Evolutionary conservation across 1,140 invertebrate species (phyloP).

Genomic region (Sogatella furcifera): DNA sequence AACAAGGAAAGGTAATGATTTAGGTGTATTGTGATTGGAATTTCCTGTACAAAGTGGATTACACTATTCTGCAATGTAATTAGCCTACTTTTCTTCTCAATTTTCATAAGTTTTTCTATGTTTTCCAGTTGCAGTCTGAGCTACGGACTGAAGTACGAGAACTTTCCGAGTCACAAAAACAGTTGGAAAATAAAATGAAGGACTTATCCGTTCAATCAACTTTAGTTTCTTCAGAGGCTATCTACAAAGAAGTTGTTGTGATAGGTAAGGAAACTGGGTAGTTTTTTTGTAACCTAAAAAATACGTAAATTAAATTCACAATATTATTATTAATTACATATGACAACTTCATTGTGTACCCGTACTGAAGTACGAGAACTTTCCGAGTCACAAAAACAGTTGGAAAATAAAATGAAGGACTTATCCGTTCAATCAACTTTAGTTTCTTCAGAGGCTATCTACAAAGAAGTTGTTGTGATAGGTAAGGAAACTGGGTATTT

Average conservation of each 20-base stretch:
- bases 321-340: too few species aligned
- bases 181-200: neutral
- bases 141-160: too few species aligned
- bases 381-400: neutral
- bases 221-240: constrained; percentile 14
- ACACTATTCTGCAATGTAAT: too few species aligned
- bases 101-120: too few species aligned
- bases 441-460: constrained; percentile 28
- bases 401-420: constrained; percentile 3
- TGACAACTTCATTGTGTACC: too few species aligned
- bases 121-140: too few species aligned
- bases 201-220: neutral
- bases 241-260: constrained; percentile 52
- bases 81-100: too few species aligned
- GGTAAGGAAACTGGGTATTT: constrained; percentile 35
- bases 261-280: constrained; percentile 39
- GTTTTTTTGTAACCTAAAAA: neutral
- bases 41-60: too few species aligned
- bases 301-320: neutral
- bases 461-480: constrained; percentile 52
- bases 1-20: too few species aligned
- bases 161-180: neutral
- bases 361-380: too few species aligned
- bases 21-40: too few species aligned
- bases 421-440: neutral